Percentiles rank a stretch among this genome's conserved stretches.
Conservation (phyloP, 2,797 vertebrate species). For the Cossypha caffra region DNA sequence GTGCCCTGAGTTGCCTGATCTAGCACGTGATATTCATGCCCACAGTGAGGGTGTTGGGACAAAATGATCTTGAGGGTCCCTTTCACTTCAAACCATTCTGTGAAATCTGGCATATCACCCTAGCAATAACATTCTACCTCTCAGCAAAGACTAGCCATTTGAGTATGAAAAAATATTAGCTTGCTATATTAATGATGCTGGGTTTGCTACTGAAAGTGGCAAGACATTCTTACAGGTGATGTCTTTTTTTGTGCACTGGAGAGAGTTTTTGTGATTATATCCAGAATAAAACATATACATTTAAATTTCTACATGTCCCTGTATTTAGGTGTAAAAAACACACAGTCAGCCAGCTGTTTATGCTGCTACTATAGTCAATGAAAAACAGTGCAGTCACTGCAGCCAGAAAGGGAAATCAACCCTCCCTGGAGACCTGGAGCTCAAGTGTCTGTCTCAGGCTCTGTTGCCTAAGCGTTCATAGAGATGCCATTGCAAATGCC, state of each 20-base stretch:
- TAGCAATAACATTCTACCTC: background rate
- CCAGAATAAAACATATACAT: background rate
- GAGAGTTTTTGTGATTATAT: background rate
- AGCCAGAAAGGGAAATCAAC: background rate
- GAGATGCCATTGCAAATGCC: background rate
- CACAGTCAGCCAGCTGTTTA: background rate
- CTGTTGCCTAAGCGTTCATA: background rate
- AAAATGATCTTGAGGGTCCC: background rate
- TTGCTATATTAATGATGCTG: background rate
- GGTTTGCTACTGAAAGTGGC: background rate
- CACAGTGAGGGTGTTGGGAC: background rate
- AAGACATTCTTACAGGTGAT: background rate
- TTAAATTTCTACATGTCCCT: background rate
- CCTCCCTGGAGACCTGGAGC: background rate
- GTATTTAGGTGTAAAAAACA: background rate
- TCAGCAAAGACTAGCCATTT: background rate
- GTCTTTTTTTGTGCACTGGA: background rate
- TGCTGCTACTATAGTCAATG: background rate
- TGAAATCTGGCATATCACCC: background rate
- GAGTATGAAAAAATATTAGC: background rate
- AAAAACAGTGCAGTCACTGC: background rate
- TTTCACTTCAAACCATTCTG: background rate
- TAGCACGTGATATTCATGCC: background rate
- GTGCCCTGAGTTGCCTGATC: accelerated
- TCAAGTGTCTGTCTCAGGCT: background rate